Base-by-base conservation (phyloP, 2,113 vertebrate genomes). In the Clarias magur region DNA sequence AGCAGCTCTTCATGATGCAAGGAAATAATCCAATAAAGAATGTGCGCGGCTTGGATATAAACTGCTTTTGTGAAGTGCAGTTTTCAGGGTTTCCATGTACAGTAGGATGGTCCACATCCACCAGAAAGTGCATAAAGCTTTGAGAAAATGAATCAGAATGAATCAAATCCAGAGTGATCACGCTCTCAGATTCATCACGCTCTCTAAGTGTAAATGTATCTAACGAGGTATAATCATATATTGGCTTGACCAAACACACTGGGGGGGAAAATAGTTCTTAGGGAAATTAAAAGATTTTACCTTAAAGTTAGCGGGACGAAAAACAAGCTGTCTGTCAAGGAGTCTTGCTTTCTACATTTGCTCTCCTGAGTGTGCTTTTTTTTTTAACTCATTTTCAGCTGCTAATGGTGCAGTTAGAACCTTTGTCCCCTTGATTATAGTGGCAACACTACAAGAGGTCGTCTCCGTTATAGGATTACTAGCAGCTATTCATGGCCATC, bases 401-500 rank as follows among this genome's bases (percentile, higher is more conserved):
- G 73, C 60, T 84, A 27, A 79, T 38, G 65, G n/a, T 85, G 30
- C 86, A 56, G 4, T 83, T 72, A 56, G 83, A 30, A 65, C 34
- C 30, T n/a, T 80, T 67, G 76, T 90, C 87, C 56, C 27, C 38
- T 86, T 86, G 85, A 88, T 90, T 60, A 86, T 57, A 88, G 67
- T 81, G 59, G 65, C 89, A 84, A 62, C 63, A 65, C 85, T 85
- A 80, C 70, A 72, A 73, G 62, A 80, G 82, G 72, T 90, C 63
- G 59, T 78, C 85, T 87, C 59, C 86, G 68, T 76, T 88, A 62
- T 85, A 78, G 85, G 85, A 90, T 82, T 80, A 90, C 76, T 63
- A 82, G 82, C 53, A 85, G 82, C 87, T 87, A 85, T 90, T 90
- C 86, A 86, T 76, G 68, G 86, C 62, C 80, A 87, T 89, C 85